phyloP scores from a whole-genome alignment of 1,140 invertebrate genomes.

The Drosophila yakuba region DNA sequence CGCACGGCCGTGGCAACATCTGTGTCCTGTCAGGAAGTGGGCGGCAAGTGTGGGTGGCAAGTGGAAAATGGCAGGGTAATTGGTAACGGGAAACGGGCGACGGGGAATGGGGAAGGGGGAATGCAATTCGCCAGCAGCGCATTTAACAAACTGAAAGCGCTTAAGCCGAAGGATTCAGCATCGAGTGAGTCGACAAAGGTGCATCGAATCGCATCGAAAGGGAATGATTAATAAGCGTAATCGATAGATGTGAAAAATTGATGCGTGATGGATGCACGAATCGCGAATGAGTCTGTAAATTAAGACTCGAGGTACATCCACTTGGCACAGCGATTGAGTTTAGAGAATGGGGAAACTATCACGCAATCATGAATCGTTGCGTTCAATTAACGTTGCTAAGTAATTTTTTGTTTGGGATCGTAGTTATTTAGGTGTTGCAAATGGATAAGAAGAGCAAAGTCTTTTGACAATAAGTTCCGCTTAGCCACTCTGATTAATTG shows the following conservation, averaged over 20 bases:
- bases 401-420: too few species aligned
- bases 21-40: constrained; percentile 31
- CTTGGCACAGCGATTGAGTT: background rate
- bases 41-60: background rate
- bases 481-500: constrained; percentile 2
- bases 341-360: background rate
- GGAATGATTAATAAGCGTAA: constrained; percentile 46
- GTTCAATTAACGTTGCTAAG: too few species aligned
- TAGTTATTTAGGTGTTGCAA: too few species aligned
- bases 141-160: constrained; percentile 50
- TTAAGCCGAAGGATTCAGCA: constrained; percentile 30
- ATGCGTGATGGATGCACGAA: constrained; percentile 1
- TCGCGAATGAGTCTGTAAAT: background rate
- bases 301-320: background rate
- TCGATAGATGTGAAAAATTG: constrained; percentile 31
- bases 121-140: constrained; percentile 48
- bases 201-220: constrained; percentile 23
- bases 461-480: background rate
- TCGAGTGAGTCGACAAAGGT: constrained; percentile 37
- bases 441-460: too few species aligned
- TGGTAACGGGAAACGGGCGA: background rate
- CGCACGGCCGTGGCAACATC: constrained; percentile 19
- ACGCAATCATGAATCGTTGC: too few species aligned
- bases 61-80: background rate
- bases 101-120: constrained; percentile 7